Conservation (phyloP, 2,888 invertebrate genomes). For the Sinotaia quadrata region DNA sequence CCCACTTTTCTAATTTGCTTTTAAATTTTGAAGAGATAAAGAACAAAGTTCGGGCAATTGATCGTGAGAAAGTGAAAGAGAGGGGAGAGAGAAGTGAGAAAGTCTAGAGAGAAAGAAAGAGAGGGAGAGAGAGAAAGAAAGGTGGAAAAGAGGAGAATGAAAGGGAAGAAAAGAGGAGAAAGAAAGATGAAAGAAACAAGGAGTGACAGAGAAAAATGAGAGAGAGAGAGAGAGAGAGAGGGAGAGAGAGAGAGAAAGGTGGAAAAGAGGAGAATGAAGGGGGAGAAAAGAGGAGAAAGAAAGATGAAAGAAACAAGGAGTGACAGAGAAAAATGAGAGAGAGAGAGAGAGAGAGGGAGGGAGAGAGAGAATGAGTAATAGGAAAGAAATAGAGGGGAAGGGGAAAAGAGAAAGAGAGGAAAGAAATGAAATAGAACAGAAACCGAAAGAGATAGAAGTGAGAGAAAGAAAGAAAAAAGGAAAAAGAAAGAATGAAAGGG, state of each 20-base stretch:
- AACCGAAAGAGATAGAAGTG: neutral
- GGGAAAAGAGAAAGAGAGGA: neutral
- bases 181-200: too few species aligned
- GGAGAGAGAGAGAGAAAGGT: neutral
- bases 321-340: neutral
- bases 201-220: neutral
- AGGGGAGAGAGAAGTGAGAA: neutral
- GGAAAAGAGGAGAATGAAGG: neutral
- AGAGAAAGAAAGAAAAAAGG: neutral
- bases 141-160: neutral
- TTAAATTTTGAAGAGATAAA: too few species aligned
- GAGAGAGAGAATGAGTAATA: neutral
- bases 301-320: neutral
- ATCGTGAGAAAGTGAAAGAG: too few species aligned
- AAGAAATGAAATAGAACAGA: neutral
- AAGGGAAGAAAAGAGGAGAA: neutral
- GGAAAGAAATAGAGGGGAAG: neutral
- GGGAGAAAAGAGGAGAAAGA: neutral
- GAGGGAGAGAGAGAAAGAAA: neutral
- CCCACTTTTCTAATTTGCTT: too few species aligned
- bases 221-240: neutral
- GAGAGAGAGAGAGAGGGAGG: neutral
- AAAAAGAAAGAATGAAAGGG: neutral
- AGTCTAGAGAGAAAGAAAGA: neutral
- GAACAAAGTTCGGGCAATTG: too few species aligned